Evolutionary conservation across 2,113 vertebrate genomes (phyloP).

Genomic region (Grantiella picta): DNA sequence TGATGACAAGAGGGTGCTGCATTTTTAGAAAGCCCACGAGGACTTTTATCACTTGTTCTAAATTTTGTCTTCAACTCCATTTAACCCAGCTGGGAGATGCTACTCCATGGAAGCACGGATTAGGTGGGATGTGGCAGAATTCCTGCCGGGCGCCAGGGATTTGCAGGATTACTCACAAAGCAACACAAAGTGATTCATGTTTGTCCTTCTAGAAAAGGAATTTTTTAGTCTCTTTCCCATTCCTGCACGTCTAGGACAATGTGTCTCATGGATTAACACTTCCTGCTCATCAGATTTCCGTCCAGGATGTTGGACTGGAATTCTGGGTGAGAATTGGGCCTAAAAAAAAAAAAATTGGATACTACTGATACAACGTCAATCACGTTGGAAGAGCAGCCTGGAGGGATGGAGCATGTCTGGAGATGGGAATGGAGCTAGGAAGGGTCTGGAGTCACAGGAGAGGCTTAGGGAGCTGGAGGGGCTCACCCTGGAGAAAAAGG

Average conservation of each 20-base stretch:
- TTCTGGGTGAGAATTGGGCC: not conserved
- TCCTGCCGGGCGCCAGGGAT: not conserved
- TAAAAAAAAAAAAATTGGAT: not conserved
- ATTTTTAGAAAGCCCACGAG: not conserved
- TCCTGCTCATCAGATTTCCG: not conserved
- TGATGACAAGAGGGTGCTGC: not conserved
- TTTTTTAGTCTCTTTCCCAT: not conserved
- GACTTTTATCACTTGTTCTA: not conserved
- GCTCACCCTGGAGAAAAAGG: not conserved
- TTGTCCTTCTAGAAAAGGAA: not conserved
- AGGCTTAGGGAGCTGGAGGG: not conserved
- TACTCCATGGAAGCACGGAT: not conserved
- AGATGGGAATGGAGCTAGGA: not conserved
- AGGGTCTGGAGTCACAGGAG: not conserved
- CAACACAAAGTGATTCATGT: not conserved
- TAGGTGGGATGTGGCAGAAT: not conserved
- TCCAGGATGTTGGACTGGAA: not conserved
- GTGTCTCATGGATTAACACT: not conserved
- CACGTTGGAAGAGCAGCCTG: not conserved
- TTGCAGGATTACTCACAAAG: constrained; percentile 4
- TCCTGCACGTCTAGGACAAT: not conserved
- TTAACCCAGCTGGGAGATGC: not conserved
- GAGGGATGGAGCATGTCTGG: not conserved
- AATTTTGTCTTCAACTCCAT: not conserved
- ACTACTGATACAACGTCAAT: not conserved